Base-by-base conservation (phyloP, 2,888 invertebrate species). In the Magallana nippona region DNA sequence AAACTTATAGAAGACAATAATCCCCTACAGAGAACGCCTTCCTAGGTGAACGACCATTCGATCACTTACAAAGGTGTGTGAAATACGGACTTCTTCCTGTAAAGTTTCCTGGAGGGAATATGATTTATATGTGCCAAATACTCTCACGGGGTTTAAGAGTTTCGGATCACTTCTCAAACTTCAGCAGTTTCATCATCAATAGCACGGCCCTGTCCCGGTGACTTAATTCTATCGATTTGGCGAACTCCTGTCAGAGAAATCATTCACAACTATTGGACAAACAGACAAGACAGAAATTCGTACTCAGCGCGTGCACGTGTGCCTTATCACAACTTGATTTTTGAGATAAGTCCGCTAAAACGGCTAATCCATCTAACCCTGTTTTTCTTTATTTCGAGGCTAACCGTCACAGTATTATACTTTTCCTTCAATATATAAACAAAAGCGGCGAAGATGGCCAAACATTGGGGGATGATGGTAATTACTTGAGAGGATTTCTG, bases 91-190 rank as follows among this genome's bases (percentile, higher is more conserved):
- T 27, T 71, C 32, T 71, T 71, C 71, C 27, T 27, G 17, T 60
- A 15, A 60, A 60, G 60, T n/a, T 60, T 60, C 60, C 32, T 11
- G 71, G 32, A 22, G 27, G 19, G 71, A 71, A 71, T 71, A 27
- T 71, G 71, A 71, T 71, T 71, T 71, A 22, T 71, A 71, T 71
- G 71, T 71, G 71, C 71, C 71, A 71, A 32, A 71, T 32, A 71
- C 32, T n/a, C n/a, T 17, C 8, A 60, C 60, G n/a, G 11, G 22
- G 13, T 71, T 32, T 11, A 15, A 71, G 15, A 71, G 71, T 71
- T 71, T 13, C 13, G 27, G 10, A 71, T 22, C 15, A 71, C 71
- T 27, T 71, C 71, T 32, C 32, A 71, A 71, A 71, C 71, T 71
- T 71, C 27, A 71, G 32, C 71, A 71, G 71, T 27, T 27, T 27